These are phyloP conservation scores for Drosophila meridionalis DNA, from an alignment of 2,888 invertebrate genomes.

Conservation along the genomic window DNA sequence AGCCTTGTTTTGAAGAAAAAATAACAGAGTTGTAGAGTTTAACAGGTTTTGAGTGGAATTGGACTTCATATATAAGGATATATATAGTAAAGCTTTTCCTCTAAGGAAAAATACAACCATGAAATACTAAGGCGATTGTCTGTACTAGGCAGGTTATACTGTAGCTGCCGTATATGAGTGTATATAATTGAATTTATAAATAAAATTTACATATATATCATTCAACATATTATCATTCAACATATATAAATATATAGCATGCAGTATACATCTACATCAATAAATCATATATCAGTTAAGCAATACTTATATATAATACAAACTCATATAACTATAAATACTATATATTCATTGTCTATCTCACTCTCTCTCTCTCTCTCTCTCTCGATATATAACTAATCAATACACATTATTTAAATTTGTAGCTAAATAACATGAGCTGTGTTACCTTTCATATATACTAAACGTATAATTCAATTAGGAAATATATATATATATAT, in stretches of 20 bases:
- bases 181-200: too few species aligned
- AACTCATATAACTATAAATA: neutral
- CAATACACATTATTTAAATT: neutral
- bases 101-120: too few species aligned
- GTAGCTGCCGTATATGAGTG: too few species aligned
- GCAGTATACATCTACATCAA: neutral
- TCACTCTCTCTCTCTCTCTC: neutral
- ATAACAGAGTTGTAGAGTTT: too few species aligned
- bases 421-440: neutral
- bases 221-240: too few species aligned
- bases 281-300: neutral
- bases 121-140: too few species aligned
- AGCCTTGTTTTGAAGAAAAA: neutral
- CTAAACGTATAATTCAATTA: constrained; percentile 8
- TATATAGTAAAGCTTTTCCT: too few species aligned
- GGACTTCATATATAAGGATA: too few species aligned
- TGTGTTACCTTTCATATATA: neutral
- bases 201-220: too few species aligned
- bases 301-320: neutral
- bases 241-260: too few species aligned
- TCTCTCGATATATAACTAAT: neutral
- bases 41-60: too few species aligned
- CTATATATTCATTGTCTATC: neutral
- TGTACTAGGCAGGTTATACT: too few species aligned
- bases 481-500: neutral